Evolutionary conservation across 2,797 vertebrate genomes (phyloP).

Genomic region (Artibeus jamaicensis): DNA sequence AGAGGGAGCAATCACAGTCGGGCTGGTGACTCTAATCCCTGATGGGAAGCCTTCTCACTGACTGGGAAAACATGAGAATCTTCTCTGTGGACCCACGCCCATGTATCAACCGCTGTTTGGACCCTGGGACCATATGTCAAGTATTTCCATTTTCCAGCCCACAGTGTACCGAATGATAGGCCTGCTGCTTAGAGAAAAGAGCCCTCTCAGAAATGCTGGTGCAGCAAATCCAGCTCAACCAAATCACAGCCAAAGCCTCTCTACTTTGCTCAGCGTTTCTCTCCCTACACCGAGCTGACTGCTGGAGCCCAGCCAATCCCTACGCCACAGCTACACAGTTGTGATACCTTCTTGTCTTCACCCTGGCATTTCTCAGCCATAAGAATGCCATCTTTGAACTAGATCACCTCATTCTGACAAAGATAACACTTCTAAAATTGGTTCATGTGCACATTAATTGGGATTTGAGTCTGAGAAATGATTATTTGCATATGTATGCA

Average conservation of each 20-base stretch:
- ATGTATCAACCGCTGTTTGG: neutral
- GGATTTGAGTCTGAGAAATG: neutral
- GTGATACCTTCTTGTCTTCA: neutral
- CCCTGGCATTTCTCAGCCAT: neutral
- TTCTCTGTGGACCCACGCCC: neutral
- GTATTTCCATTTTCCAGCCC: neutral
- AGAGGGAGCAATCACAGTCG: neutral
- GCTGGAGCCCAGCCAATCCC: neutral
- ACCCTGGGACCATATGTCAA: neutral
- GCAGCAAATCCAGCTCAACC: neutral
- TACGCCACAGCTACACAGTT: fast-evolving
- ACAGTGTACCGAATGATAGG: neutral
- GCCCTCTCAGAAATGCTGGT: neutral
- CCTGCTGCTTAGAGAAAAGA: neutral
- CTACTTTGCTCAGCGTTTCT: neutral
- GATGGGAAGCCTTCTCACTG: neutral
- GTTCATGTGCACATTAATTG: neutral
- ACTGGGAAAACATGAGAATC: neutral
- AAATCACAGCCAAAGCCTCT: neutral
- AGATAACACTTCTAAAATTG: neutral
- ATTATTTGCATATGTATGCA: too few species aligned
- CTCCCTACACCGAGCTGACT: neutral
- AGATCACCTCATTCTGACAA: neutral
- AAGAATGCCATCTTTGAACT: neutral
- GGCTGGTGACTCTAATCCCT: neutral